Percentiles rank a stretch among this genome's conserved stretches.
phyloP scores from a whole-genome alignment of 2,113 vertebrate species.

The Heliornis fulica region DNA sequence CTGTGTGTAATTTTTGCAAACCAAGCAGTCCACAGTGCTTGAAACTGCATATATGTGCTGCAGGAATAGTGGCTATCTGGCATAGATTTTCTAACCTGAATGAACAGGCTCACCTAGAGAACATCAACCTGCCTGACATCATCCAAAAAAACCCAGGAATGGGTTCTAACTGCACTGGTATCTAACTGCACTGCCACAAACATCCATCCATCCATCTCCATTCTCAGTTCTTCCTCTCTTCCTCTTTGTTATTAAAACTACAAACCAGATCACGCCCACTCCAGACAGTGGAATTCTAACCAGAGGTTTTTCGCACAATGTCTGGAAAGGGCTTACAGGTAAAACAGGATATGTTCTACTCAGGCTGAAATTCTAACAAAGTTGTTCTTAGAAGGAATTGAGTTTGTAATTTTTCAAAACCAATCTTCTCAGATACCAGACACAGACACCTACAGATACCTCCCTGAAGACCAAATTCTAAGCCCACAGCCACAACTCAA shows the following conservation, averaged over 20 bases:
- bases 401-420: not conserved
- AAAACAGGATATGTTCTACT: not conserved
- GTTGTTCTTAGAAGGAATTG: not conserved
- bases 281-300: not conserved
- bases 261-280: not conserved
- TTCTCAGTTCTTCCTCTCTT: not conserved
- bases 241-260: not conserved
- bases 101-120: not conserved
- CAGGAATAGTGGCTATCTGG: not conserved
- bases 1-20: not conserved
- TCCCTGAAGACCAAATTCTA: not conserved
- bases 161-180: not conserved
- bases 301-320: not conserved
- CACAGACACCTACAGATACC: not conserved
- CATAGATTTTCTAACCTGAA: not conserved
- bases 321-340: not conserved
- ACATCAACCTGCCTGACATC: not conserved
- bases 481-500: not conserved
- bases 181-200: not conserved
- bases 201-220: not conserved
- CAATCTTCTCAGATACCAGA: not conserved
- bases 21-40: not conserved
- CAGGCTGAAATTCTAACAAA: not conserved
- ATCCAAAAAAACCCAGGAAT: not conserved
- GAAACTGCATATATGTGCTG: not conserved